Percentiles rank a stretch among this genome's conserved stretches.
Conservation (phyloP, 2,113 vertebrate genomes). For the Xenus cinereus region DNA sequence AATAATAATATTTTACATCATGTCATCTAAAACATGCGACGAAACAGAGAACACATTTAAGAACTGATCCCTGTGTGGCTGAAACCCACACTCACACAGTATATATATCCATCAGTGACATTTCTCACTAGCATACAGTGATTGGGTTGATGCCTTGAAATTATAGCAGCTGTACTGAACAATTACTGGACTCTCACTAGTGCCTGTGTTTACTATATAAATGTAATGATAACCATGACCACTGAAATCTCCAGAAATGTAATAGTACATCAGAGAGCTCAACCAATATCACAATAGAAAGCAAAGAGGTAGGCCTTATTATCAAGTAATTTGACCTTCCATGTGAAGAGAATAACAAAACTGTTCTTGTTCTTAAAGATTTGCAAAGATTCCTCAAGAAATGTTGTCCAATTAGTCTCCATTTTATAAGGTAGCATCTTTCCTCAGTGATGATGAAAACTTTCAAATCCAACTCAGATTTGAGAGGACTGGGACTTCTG, state of each 20-base stretch:
- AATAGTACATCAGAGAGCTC: constrained; percentile 29
- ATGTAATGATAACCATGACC: constrained; percentile 7
- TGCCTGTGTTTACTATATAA: constrained; percentile 15
- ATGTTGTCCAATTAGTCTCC: not conserved
- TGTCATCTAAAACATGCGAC: not conserved
- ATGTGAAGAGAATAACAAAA: not conserved
- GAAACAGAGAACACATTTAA: constrained; percentile 23
- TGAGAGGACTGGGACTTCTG: not conserved
- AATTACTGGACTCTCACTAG: constrained; percentile 15
- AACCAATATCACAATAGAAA: not conserved
- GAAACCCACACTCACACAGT: not conserved
- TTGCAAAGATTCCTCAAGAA: not conserved
- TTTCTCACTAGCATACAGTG: constrained; percentile 20
- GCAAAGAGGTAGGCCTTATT: not conserved
- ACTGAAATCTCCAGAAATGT: constrained; percentile 32
- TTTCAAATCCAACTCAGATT: not conserved
- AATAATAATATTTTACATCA: not conserved
- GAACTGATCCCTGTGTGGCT: not conserved
- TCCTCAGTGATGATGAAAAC: not conserved
- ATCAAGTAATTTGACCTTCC: not conserved
- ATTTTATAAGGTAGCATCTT: not conserved
- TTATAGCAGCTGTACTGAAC: constrained; percentile 29
- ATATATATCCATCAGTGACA: not conserved
- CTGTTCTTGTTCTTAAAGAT: not conserved
- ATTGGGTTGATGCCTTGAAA: constrained; percentile 39